Evolutionary conservation across 2,888 invertebrate genomes (phyloP).

Genomic region (Hanleya hanleyi): DNA sequence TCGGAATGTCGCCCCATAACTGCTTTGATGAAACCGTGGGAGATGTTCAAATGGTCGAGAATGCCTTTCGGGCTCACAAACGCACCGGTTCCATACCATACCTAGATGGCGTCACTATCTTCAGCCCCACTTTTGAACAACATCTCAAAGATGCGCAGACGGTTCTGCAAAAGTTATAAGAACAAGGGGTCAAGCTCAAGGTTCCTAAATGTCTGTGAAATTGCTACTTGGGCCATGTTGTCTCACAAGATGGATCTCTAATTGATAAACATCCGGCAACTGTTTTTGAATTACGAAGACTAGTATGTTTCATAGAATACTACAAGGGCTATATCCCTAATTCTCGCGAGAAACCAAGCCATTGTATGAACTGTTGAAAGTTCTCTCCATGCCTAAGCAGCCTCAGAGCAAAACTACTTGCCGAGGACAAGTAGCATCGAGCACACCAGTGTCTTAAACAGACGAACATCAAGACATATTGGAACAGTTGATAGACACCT

Average conservation of each 20-base stretch:
- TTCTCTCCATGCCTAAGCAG: not conserved
- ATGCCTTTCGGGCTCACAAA: conserved; percentile 34
- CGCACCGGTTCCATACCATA: conserved; percentile 20
- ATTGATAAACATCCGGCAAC: not conserved
- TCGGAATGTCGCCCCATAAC: conserved; percentile 22
- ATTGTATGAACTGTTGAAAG: conserved; percentile 11
- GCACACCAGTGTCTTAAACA: conserved; percentile 6
- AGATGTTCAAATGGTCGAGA: conserved; percentile 29
- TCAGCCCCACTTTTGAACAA: too few relatives aligned
- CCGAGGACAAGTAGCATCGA: not conserved
- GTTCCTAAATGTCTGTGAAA: not conserved
- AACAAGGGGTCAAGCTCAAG: not conserved
- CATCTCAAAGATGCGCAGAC: too few relatives aligned
- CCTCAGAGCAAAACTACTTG: too few relatives aligned
- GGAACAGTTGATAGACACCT: conserved; percentile 4
- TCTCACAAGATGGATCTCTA: conserved; percentile 12
- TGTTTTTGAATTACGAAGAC: not conserved
- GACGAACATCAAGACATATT: conserved; percentile 19
- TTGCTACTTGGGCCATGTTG: not conserved
- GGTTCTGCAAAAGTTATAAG: conserved; percentile 3
- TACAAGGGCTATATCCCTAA: not conserved
- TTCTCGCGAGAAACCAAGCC: conserved; percentile 6
- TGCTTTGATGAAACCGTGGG: conserved; percentile 10
- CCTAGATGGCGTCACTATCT: too few relatives aligned
- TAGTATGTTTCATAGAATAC: conserved; percentile 11